These are phyloP conservation scores for Phalacrocorax brasilianus DNA, from an alignment of 2,113 vertebrate species.

Conservation along the genomic window DNA sequence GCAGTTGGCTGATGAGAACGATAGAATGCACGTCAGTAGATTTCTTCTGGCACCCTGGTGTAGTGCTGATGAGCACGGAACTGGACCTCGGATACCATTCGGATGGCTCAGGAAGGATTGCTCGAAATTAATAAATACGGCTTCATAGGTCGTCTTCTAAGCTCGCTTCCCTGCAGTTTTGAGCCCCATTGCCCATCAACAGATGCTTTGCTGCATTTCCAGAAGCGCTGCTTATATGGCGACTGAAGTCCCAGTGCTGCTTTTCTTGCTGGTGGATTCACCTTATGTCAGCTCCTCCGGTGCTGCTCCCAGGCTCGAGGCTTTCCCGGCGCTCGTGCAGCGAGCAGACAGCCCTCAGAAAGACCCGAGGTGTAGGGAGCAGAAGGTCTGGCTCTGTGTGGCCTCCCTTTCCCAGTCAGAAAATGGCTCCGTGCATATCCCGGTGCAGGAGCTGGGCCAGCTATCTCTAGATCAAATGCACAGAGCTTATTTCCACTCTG, in stretches of 20 bases:
- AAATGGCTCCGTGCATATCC: rapidly evolving
- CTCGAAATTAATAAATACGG: neutral
- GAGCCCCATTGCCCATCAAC: neutral
- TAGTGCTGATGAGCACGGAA: neutral
- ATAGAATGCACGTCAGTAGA: too few species aligned
- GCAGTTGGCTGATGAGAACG: neutral
- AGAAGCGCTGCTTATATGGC: neutral
- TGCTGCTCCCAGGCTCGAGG: neutral
- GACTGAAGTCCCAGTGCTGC: neutral
- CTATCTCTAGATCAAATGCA: rapidly evolving
- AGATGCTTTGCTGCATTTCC: neutral
- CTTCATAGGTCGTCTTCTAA: neutral
- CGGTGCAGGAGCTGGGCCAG: too few species aligned
- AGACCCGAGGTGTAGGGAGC: neutral
- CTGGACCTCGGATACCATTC: neutral
- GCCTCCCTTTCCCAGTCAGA: neutral
- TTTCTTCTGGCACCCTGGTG: neutral
- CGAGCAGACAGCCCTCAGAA: too few species aligned
- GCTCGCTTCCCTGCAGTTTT: neutral
- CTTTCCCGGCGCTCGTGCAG: neutral
- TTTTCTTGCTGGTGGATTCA: neutral
- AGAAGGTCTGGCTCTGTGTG: neutral
- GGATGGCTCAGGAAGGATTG: neutral
- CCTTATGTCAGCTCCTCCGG: neutral
- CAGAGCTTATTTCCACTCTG: neutral